Percentiles rank a stretch among this genome's conserved stretches.
phyloP scores from a whole-genome alignment of 2,888 invertebrate genomes.

The Trichogramma dendrolimi region DNA sequence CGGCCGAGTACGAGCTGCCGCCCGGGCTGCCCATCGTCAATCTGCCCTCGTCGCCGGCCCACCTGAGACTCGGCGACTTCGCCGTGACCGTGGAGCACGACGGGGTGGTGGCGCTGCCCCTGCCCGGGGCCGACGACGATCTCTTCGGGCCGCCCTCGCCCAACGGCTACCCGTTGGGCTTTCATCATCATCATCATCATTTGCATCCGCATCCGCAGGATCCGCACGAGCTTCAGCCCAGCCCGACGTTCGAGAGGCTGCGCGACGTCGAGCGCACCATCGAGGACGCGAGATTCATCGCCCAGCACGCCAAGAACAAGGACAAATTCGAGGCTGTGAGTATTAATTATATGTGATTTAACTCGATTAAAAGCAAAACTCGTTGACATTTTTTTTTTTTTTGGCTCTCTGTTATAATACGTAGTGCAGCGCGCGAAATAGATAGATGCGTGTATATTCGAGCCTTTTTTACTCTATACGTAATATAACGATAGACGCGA shows the following conservation, averaged over 20 bases:
- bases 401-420: no score
- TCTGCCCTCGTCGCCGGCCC: background rate
- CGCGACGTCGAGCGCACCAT: constrained; percentile 88
- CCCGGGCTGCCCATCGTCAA: constrained; percentile 28
- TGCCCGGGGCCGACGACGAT: constrained; percentile 18
- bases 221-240: constrained; percentile 46
- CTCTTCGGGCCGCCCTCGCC: constrained; percentile 17
- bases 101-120: constrained; percentile 4
- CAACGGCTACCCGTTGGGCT: no score
- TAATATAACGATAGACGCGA: no score
- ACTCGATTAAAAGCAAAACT: background rate
- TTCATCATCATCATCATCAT: no score
- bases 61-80: constrained; percentile 18
- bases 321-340: constrained; percentile 92
- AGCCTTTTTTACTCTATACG: no score
- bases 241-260: constrained; percentile 79
- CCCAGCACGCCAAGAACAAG: constrained; percentile 91
- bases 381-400: no score
- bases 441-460: no score
- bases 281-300: constrained; percentile 89
- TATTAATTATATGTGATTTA: no score
- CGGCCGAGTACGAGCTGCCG: constrained; percentile 72
- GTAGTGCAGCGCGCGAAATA: no score
- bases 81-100: constrained; percentile 11
- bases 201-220: constrained; percentile 15